Evolutionary conservation across 1,140 invertebrate species (phyloP), one percentile per base, ranked within the genome.

Genomic region (Mycetomoellerius zeteki): DNA sequence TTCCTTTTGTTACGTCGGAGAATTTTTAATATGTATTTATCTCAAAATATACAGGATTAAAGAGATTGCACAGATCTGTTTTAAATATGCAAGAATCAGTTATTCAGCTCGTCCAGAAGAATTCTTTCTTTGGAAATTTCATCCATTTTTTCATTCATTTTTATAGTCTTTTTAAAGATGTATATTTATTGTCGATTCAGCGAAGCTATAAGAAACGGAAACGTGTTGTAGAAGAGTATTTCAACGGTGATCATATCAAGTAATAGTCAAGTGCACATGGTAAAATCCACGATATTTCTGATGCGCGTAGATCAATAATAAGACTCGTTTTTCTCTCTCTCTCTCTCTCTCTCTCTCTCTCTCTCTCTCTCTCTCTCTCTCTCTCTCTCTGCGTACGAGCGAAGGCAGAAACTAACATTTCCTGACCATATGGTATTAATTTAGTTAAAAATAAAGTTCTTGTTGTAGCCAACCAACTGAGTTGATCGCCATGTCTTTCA

Each of bases 361-460:
- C 8, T 43, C 8, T 43, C 62, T 50, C 10, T 54, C 30, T 33
- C 37, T 43, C 37, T 43, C 37, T 43, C 37, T 43, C 37, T 3
- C 37, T 7, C 8, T 43, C 8, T 43, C 62, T 50, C 10, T 54
- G 72, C 21, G 21, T 62, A 43, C 24, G 27, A 21, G 30, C 58
- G 24, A 64, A 80, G 47, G 64, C 21, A 56, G 76, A 78, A 87
- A 78, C 58, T 87, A 87, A 80, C 86, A 80, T 87, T 90, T 89
- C 77, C 54, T 16, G 54, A 47, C 33, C 56, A 64, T 47, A 77
- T 37, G 60, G 30, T 47, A 67, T 60, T 27, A 85, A 87, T 90
- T 90, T 90, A n/a, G 85, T 89, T 87, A 89, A 87, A 89, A 89
- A 90, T 90, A 90, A 85, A 86, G 52, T 47, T 12, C 37, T 47